Percentiles rank a stretch among this genome's conserved stretches.
Conservation (phyloP, 2,888 invertebrate genomes). For the Timema podura region DNA sequence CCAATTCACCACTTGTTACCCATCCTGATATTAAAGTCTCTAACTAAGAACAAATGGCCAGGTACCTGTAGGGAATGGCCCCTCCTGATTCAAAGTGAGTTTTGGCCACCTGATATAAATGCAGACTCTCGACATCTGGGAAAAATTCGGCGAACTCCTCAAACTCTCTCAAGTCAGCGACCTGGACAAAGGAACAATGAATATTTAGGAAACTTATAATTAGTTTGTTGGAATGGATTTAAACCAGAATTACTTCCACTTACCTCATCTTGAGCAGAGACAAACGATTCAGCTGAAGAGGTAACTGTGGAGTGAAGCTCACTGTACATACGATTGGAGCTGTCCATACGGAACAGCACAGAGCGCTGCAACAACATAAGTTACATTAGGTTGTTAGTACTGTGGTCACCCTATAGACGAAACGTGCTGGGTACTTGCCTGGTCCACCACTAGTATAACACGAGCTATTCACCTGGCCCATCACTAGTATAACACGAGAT, state of each 20-base stretch:
- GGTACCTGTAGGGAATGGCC: conserved; percentile 54
- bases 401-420: too few relatives aligned
- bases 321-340: conserved; percentile 40
- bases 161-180: conserved; percentile 83
- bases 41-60: too few relatives aligned
- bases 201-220: conserved; percentile 5
- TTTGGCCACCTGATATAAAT: conserved; percentile 80
- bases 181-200: conserved; percentile 46
- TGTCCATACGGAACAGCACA: conserved; percentile 76
- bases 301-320: conserved; percentile 49
- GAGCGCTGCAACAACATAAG: conserved; percentile 59
- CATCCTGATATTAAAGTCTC: too few relatives aligned
- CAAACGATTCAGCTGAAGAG: conserved; percentile 92
- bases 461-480: too few relatives aligned
- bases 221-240: too few relatives aligned
- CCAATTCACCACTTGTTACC: too few relatives aligned
- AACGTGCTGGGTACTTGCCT: too few relatives aligned
- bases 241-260: conserved; percentile 23
- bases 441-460: too few relatives aligned
- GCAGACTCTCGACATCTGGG: conserved; percentile 74
- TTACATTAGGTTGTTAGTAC: background rate
- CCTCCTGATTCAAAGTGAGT: conserved; percentile 65
- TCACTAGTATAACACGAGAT: too few relatives aligned
- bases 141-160: conserved; percentile 76
- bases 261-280: conserved; percentile 89